Conservation (phyloP, 2,797 vertebrate species). For the Cynodonichthys magdalenae region DNA sequence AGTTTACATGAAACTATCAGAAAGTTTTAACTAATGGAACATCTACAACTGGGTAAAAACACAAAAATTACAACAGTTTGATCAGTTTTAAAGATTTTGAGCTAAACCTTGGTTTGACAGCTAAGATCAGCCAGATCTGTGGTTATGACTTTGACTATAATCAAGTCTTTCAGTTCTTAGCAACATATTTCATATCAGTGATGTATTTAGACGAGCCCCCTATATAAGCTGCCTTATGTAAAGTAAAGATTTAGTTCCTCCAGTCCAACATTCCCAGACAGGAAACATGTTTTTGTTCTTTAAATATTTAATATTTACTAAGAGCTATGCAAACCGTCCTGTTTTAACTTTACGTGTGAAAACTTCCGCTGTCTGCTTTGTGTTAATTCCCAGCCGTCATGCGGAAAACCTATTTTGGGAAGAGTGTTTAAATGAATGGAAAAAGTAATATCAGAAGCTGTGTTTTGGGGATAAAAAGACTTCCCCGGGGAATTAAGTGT, state of each 20-base stretch:
- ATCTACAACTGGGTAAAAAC: no score
- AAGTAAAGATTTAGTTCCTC: constrained; percentile 37
- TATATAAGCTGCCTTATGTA: no score
- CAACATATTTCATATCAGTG: no score
- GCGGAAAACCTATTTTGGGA: constrained; percentile 15
- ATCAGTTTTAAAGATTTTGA: no score
- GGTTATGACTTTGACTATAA: no score
- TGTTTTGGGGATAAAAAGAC: constrained; percentile 47
- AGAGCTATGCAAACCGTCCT: constrained; percentile 22
- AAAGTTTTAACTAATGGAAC: no score
- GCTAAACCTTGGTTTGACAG: no score
- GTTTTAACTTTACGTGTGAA: constrained; percentile 33
- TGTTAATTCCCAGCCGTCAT: constrained; percentile 40
- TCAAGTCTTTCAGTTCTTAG: no score
- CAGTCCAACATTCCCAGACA: constrained; percentile 50
- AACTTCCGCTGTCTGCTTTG: constrained; percentile 5
- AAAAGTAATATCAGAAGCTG: constrained; percentile 37
- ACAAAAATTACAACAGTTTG: no score
- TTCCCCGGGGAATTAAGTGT: constrained; percentile 58
- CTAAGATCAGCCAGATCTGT: no score
- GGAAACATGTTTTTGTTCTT: constrained; percentile 64
- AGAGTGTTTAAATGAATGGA: constrained; percentile 12
- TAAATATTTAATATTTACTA: constrained; percentile 58
- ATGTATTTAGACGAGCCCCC: no score
- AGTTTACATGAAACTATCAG: no score